Base-by-base conservation (phyloP, 2,888 invertebrate genomes). In the Nymphalis urticae region DNA sequence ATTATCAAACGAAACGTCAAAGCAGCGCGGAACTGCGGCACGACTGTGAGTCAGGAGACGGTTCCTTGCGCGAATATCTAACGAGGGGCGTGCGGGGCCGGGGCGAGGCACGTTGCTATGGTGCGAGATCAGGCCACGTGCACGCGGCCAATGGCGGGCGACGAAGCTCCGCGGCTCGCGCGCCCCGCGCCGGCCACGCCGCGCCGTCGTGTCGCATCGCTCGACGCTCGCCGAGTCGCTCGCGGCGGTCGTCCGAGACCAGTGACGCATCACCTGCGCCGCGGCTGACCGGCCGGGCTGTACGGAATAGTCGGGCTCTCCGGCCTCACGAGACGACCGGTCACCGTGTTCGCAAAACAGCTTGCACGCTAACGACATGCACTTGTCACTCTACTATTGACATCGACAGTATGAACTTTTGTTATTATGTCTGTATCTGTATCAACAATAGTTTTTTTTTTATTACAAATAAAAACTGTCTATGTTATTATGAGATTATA, bases 91-190 rank as follows among this genome's bases (percentile, higher is more conserved):
- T 62, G 73, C 72, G 72, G 64, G 72, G 73, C 64, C 70, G 77
- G 75, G 73, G 77, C 60, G 75, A 70, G 76, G 76, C 73, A 79
- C 85, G 92, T 92, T 91, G 94, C 94, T 94, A 94, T 95, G 95
- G 95, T 94, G 94, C 94, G 94, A 95, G 94, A 94, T 95, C 95
- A 95, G 95, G 95, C 95, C 95, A 95, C 94, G 95, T 94, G 94
- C 92, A 82, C 83, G 85, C 93, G 90, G 85, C 95, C 95, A 95
- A 95, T 95, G 83, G 91, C 89, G n/a, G 32, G 7, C 54, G 51
- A 2, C 19, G n/a, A 21, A 19, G 21, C n/a, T 9, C 51, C 51
- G 51, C 51, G 77, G 61, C 70, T 79, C 74, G 75, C 73, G 71
- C 71, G 68, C 69, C 72, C 68, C 68, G 73, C 63, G 68, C 72